Base-by-base conservation (phyloP, 2,888 invertebrate species). In the Platypus cylindrus region DNA sequence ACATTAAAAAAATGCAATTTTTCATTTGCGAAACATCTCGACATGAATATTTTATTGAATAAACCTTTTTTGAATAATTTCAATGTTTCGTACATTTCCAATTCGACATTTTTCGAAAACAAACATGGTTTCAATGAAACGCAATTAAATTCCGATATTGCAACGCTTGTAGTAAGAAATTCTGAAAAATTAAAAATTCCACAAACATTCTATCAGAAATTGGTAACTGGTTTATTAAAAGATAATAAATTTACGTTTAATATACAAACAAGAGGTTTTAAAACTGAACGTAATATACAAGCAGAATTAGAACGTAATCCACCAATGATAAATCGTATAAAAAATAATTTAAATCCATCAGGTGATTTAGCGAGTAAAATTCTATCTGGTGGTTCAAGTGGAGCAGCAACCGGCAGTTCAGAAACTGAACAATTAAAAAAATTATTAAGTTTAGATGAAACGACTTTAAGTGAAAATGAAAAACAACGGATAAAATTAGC, bases 401-500 rank as follows among this genome's bases (percentile, higher is more conserved):
- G 48, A 23, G 36, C 43, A 28, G 13, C 43, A 4, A 28, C 50
- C 22, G n/a, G n/a, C n/a, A 9, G 13, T 5, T 9, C 44, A 1
- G 66, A 64, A 44, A 55, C 66, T 25, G 62, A 71, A 3, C 59
- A 62, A 26, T 36, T 66, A 4, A 70, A 70, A 45, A 69, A 67
- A 30, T 50, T 70, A 26, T 61, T 78, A 20, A 64, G 56, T 16
- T 67, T 68, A 14, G 68, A 70, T 30, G 64, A 64, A 25, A 43
- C 63, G 15, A 60, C 61, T 37, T 46, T 62, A 15, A 49, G 53
- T 22, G 60, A 56, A 50, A 53, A 64, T 46, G 77, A 86, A 58
- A 76, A 77, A 45, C 77, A 79, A 46, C 73, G 75, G 52, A 68
- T 89, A 36, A 87, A 87, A 65, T 71, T 87, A 37, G 90, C 90